Conservation (phyloP, 2,113 vertebrate genomes). For the Meleagris gallopavo region DNA sequence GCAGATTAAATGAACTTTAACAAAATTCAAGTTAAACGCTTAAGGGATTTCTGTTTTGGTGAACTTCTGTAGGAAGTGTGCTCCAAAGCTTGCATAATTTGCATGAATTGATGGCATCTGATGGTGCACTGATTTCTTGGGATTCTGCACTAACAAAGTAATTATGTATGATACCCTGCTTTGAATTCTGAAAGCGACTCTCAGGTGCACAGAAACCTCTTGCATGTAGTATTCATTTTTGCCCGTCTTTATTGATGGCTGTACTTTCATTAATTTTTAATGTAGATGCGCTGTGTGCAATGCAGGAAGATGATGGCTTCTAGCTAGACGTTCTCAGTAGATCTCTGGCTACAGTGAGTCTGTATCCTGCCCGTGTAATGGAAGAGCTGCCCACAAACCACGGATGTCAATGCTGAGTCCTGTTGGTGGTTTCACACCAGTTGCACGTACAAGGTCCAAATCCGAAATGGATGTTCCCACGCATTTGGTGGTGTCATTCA, state of each 20-base stretch:
- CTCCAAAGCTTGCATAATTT: slow-evolving; percentile 36
- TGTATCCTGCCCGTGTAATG: slow-evolving; percentile 18
- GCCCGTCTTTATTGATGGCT: background rate
- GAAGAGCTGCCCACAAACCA: slow-evolving; percentile 37
- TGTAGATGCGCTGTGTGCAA: background rate
- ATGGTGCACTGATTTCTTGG: background rate
- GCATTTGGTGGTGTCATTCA: background rate
- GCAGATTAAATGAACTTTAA: slow-evolving; percentile 46
- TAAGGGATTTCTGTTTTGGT: slow-evolving; percentile 1
- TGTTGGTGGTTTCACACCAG: slow-evolving; percentile 53
- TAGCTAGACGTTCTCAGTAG: background rate
- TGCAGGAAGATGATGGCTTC: background rate
- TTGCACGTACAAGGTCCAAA: background rate
- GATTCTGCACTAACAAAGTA: background rate
- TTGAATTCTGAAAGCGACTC: background rate
- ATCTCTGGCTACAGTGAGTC: slow-evolving; percentile 13
- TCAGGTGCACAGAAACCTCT: background rate
- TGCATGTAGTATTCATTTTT: background rate
- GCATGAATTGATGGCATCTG: background rate
- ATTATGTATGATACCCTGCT: background rate
- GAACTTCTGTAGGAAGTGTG: background rate
- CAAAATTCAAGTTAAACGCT: slow-evolving; percentile 38
- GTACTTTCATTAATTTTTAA: slow-evolving; percentile 38
- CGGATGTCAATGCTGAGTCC: background rate
- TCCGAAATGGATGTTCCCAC: background rate